Conservation (phyloP, 2,797 vertebrate species). For the Melanotaenia maccullochi region DNA sequence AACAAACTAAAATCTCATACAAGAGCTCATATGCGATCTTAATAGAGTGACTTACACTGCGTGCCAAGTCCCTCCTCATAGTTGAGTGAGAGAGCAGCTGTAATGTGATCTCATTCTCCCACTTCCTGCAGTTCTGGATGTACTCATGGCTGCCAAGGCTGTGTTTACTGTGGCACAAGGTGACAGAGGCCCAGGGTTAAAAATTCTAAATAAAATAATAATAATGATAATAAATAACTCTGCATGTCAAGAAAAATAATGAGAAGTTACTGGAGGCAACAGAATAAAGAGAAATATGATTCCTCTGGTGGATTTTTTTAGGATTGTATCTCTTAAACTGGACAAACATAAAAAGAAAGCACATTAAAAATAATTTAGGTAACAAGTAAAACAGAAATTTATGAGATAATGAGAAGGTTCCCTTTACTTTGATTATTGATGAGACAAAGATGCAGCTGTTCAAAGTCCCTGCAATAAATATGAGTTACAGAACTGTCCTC, state of each 20-base stretch:
- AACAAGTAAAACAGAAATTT: not conserved
- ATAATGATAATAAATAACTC: not conserved
- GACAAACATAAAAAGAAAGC: not conserved
- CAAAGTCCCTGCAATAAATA: not conserved
- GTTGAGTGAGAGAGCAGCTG: conserved; percentile 88
- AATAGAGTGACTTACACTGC: conserved; percentile 85
- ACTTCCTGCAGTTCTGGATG: conserved; percentile 97
- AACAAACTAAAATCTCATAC: conserved; percentile 3
- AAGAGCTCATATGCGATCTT: conserved; percentile 11
- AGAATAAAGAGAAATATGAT: not conserved
- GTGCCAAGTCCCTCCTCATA: conserved; percentile 89
- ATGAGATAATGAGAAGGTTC: not conserved
- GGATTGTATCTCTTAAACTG: not conserved
- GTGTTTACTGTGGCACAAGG: conserved; percentile 86
- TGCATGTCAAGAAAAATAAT: not conserved
- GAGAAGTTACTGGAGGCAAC: not conserved
- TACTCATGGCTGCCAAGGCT: conserved; percentile 96
- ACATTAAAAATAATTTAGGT: not conserved
- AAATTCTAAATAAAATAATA: not conserved
- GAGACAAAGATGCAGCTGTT: not conserved
- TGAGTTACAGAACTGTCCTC: not conserved
- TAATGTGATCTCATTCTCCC: conserved; percentile 94
- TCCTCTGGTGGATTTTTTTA: too few species aligned
- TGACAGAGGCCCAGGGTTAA: conserved; percentile 29
- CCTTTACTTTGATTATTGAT: conserved; percentile 1